Evolutionary conservation across 1,140 invertebrate species (phyloP).

Genomic region (Gryllus bimaculatus): DNA sequence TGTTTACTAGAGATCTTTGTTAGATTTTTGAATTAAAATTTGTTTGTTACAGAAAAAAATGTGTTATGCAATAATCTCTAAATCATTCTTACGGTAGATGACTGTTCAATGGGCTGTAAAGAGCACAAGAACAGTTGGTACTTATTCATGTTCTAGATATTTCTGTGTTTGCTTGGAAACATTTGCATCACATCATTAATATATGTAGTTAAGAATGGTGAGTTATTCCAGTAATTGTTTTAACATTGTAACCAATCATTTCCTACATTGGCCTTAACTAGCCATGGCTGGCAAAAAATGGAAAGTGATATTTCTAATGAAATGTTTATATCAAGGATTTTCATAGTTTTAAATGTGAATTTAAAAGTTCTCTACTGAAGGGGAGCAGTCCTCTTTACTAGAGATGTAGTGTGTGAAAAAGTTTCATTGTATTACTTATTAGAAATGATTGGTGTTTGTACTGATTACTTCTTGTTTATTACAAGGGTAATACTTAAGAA

Average conservation of each 20-base stretch:
- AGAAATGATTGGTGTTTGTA: background rate
- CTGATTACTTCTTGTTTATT: background rate
- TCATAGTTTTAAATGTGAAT: conserved; percentile 2
- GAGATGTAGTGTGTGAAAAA: background rate
- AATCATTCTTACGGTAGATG: background rate
- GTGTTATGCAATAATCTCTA: background rate
- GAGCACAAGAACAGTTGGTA: background rate
- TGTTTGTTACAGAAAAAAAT: background rate
- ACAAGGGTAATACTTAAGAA: background rate
- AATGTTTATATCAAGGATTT: background rate
- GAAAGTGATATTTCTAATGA: conserved; percentile 5
- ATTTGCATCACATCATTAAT: background rate
- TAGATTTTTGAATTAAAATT: background rate
- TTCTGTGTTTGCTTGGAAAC: background rate
- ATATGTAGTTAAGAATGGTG: background rate
- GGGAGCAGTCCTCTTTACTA: background rate
- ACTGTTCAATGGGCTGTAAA: background rate
- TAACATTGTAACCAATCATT: background rate
- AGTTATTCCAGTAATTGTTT: background rate
- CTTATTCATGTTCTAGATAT: background rate
- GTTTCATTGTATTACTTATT: background rate
- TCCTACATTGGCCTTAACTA: conserved; percentile 4
- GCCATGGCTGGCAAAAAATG: background rate
- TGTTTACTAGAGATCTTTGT: background rate
- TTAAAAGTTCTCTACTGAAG: background rate